phyloP scores from a whole-genome alignment of 2,797 vertebrate species.

The Xenopus petersii region DNA sequence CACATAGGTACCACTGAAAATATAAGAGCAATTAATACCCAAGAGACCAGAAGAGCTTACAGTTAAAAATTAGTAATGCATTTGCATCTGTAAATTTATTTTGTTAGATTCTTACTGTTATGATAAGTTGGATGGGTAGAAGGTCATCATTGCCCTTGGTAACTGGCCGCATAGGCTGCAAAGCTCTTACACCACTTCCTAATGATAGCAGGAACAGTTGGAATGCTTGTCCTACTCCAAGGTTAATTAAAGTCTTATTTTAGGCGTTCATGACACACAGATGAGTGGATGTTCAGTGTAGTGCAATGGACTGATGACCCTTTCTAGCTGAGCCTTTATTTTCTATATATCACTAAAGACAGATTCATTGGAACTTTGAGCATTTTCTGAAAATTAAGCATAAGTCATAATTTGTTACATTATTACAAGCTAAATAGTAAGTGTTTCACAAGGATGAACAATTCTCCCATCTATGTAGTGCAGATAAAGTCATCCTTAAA shows the following conservation, averaged over 20 bases:
- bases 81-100: no score
- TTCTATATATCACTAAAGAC: conserved; percentile 36
- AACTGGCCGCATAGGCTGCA: background rate
- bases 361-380: conserved; percentile 43
- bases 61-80: no score
- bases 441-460: conserved; percentile 53
- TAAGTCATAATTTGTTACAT: conserved; percentile 60
- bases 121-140: no score
- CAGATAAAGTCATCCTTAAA: no score
- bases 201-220: conserved; percentile 18
- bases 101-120: no score
- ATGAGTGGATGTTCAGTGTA: conserved; percentile 39
- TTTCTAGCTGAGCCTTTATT: conserved; percentile 17
- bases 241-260: conserved; percentile 46
- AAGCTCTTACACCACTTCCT: conserved; percentile 8
- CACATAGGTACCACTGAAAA: no score
- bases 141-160: background rate
- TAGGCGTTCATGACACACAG: conserved; percentile 46
- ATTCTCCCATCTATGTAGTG: no score
- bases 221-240: conserved; percentile 45
- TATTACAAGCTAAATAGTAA: conserved; percentile 55
- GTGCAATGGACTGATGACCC: conserved; percentile 29
- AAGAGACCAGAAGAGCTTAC: no score
- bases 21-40: no score
- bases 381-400: conserved; percentile 49